Conservation (phyloP, 2,888 invertebrate species). For the Drosophila dives region DNA sequence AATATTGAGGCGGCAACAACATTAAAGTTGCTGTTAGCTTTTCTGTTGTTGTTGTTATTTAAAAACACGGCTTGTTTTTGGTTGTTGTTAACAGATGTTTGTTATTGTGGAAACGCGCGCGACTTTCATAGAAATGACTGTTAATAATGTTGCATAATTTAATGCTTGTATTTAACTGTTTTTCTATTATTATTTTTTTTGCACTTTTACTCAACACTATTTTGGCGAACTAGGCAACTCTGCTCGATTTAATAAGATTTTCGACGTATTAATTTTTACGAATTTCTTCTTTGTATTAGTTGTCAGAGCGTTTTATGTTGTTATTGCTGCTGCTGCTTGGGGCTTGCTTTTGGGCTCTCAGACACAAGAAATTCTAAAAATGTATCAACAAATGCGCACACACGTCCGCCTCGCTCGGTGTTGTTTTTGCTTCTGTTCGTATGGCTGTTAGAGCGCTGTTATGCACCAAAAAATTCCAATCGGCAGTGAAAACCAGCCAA, state of each 20-base stretch:
- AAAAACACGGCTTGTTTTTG: constrained; percentile 23
- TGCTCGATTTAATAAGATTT: constrained; percentile 26
- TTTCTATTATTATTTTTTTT: constrained; percentile 13
- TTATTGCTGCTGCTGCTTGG: constrained; percentile 28
- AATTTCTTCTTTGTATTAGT: constrained; percentile 27
- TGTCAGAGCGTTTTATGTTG: constrained; percentile 34
- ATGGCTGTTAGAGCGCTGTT: constrained; percentile 56
- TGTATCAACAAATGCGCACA: constrained; percentile 57
- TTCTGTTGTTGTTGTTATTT: constrained; percentile 22
- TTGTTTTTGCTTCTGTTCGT: constrained; percentile 62
- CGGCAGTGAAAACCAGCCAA: constrained; percentile 42
- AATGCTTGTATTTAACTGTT: constrained; percentile 32
- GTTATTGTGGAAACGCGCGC: constrained; percentile 44
- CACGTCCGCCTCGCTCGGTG: constrained; percentile 64
- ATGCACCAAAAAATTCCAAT: constrained; percentile 63
- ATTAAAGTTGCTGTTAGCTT: constrained; percentile 30
- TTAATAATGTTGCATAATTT: constrained; percentile 57
- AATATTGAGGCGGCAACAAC: constrained; percentile 40
- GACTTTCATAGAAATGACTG: constrained; percentile 40
- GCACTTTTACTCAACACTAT: constrained; percentile 41
- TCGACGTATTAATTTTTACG: constrained; percentile 12
- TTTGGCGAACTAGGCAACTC: constrained; percentile 53
- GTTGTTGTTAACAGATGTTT: constrained; percentile 48
- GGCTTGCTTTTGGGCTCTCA: constrained; percentile 22
- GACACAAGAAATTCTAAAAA: constrained; percentile 60